Evolutionary conservation across 2,113 vertebrate genomes (phyloP).

Genomic region (Hippopotamus amphibius): DNA sequence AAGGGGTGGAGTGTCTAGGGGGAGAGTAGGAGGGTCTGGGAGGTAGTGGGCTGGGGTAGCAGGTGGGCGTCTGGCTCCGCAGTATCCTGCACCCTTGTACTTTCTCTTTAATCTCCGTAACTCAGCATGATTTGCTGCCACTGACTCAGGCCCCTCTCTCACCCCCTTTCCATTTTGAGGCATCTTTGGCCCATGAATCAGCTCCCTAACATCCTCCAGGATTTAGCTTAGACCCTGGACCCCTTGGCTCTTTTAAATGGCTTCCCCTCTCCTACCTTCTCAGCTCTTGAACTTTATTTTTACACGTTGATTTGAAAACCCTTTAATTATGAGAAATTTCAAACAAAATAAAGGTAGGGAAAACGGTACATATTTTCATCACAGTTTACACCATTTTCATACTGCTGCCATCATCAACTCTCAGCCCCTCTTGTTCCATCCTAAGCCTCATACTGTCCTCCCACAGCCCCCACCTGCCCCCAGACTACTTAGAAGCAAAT

Average conservation of each 20-base stretch:
- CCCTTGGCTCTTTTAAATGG: neutral
- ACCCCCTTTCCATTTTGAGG: accelerated
- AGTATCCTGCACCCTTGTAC: accelerated
- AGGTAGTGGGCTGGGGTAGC: neutral
- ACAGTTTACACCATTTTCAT: neutral
- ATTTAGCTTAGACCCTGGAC: neutral
- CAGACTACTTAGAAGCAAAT: neutral
- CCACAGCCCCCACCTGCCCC: accelerated
- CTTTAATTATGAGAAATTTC: neutral
- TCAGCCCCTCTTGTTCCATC: accelerated
- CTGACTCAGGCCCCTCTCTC: neutral
- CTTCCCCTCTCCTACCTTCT: neutral
- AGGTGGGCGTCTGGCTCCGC: accelerated
- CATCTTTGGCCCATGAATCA: neutral
- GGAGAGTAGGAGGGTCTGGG: accelerated
- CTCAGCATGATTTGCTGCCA: accelerated
- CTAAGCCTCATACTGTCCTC: accelerated
- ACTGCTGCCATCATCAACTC: accelerated
- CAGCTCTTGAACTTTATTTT: neutral
- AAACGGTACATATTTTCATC: neutral
- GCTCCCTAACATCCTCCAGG: accelerated
- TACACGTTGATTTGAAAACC: neutral
- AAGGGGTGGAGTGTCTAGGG: neutral
- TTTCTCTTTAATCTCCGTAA: accelerated
- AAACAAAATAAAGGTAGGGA: neutral